phyloP scores from a whole-genome alignment of 2,113 vertebrate genomes.

The Pandion haliaetus region DNA sequence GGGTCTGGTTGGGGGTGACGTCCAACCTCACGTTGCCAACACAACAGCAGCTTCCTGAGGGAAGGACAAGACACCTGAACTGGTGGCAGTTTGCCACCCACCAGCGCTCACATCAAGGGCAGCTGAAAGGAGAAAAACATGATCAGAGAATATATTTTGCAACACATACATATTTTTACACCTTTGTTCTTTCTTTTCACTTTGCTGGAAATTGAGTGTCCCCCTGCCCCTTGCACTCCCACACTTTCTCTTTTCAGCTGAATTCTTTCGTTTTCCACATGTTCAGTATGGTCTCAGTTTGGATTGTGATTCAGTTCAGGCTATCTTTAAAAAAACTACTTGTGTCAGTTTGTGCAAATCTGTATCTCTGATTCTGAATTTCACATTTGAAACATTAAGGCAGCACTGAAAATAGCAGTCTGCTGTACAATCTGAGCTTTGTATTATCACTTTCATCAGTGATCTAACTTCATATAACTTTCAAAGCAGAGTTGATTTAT shows the following conservation, averaged over 20 bases:
- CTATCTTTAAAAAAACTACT: background rate
- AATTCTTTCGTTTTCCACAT: background rate
- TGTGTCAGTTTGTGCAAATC: background rate
- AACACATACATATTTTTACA: background rate
- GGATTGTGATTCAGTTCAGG: background rate
- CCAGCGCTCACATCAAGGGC: background rate
- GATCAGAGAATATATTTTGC: background rate
- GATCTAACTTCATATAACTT: background rate
- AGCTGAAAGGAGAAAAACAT: background rate
- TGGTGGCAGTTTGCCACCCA: background rate
- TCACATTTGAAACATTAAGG: background rate
- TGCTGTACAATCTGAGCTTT: background rate
- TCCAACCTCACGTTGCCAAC: background rate
- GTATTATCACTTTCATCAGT: background rate
- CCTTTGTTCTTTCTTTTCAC: background rate
- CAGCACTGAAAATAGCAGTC: background rate
- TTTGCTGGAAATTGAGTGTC: background rate
- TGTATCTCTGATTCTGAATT: background rate
- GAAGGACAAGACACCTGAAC: background rate
- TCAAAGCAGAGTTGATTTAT: background rate
- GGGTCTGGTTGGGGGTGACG: fast-evolving
- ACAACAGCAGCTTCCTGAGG: background rate
- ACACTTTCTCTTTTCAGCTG: background rate
- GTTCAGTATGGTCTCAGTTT: background rate
- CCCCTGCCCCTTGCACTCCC: background rate